Base-by-base conservation (phyloP, 2,888 invertebrate genomes). In the Hyppa rectilinea region DNA sequence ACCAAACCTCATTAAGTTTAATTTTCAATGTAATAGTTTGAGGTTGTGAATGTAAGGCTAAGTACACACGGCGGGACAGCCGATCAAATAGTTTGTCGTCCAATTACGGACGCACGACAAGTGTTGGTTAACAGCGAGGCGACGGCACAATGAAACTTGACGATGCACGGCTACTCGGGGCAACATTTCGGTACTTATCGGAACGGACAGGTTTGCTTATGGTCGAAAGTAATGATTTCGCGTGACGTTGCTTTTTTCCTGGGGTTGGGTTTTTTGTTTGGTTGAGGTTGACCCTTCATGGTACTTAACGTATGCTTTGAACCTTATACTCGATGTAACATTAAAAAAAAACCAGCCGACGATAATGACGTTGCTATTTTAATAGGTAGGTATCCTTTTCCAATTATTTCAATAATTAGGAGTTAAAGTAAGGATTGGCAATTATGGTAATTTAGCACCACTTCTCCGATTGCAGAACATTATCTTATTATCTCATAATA, bases 71-170 rank as follows among this genome's bases (percentile, higher is more conserved):
- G 63, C 58, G 76, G 73, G 64, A 74, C 76, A 77, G 78, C 82
- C 85, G 87, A 85, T 89, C 87, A 89, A 88, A 87, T 86, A 87
- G 89, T 89, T 89, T 86, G 88, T 84, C 83, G 79, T 85, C 88
- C 88, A 88, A 89, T 89, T 88, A 88, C 80, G 53, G 78, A 74
- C 77, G 75, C 78, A 75, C 81, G 83, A 80, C 79, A 83, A 82
- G 85, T 85, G 82, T 78, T 81, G 82, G 77, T 81, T 85, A 85
- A 86, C 85, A 75, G 81, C 69, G 82, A 79, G 64, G 82, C 82
- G 79, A 71, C 75, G 71, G 70, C 74, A 81, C 82, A 79, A 82
- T 83, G 78, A 79, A 78, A 78, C 73, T 82, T 70, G 70, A 71
- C 67, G 79, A 61, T 64, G 66, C 66, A 58, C 34, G 56, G 67